phyloP scores from a whole-genome alignment of 2,113 vertebrate species.

The Pleuronectes platessa region DNA sequence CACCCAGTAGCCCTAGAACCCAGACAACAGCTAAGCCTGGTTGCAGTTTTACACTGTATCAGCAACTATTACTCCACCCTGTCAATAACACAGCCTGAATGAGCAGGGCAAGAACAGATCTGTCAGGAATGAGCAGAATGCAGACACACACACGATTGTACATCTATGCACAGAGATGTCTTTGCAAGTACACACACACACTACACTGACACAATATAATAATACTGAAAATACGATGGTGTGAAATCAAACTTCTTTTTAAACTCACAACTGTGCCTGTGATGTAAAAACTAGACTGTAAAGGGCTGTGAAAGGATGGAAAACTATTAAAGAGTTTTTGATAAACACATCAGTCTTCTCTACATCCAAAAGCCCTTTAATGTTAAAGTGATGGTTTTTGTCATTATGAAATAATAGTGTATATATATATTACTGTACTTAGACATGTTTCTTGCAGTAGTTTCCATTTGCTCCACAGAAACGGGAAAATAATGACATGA shows the following conservation, averaged over 20 bases:
- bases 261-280: too few relatives aligned
- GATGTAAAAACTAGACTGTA: too few relatives aligned
- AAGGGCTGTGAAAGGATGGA: too few relatives aligned
- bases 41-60: not conserved
- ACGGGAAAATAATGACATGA: too few relatives aligned
- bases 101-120: constrained; percentile 30
- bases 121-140: constrained; percentile 59
- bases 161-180: not conserved
- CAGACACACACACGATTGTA: not conserved
- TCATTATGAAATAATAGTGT: too few relatives aligned
- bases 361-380: too few relatives aligned
- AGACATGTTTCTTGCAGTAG: too few relatives aligned
- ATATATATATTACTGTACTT: too few relatives aligned
- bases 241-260: not conserved
- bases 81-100: not conserved
- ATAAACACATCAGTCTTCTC: too few relatives aligned
- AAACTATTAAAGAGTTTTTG: too few relatives aligned
- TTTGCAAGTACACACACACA: not conserved
- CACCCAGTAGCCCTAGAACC: not conserved
- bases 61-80: not conserved
- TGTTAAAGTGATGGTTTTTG: too few relatives aligned
- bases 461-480: too few relatives aligned
- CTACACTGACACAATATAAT: not conserved
- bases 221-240: not conserved
- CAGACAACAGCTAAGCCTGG: not conserved